Evolutionary conservation across 1,140 invertebrate species (phyloP).

Genomic region (Philotrypesis tridentata): DNA sequence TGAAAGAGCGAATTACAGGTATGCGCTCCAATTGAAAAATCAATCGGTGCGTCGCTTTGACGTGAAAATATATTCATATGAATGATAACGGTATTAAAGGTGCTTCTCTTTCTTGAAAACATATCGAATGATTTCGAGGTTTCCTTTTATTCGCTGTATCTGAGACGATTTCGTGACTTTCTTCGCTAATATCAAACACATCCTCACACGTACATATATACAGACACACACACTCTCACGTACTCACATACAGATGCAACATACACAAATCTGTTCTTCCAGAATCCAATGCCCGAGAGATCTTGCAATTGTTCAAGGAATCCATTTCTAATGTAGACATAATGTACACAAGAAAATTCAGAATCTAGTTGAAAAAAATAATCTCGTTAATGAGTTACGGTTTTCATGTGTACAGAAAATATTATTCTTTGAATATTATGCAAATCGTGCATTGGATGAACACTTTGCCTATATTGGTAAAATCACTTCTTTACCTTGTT

Average conservation of each 20-base stretch:
- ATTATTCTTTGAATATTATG: neutral
- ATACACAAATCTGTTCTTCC: constrained; percentile 71
- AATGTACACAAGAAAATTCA: neutral
- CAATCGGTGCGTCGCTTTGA: neutral
- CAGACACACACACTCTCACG: constrained; percentile 44
- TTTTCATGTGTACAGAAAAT: neutral
- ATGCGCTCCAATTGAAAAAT: neutral
- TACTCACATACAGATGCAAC: constrained; percentile 57
- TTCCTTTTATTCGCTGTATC: constrained; percentile 40
- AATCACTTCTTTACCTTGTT: neutral
- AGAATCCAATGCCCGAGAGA: constrained; percentile 59
- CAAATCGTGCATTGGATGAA: neutral
- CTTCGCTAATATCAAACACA: constrained; percentile 52
- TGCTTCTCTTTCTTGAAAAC: constrained; percentile 46
- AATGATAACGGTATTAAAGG: constrained; percentile 24
- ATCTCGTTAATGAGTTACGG: neutral
- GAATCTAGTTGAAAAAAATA: neutral
- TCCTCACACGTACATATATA: too few species aligned
- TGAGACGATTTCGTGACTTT: constrained; percentile 47
- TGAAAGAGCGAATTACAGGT: neutral
- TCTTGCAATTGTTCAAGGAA: constrained; percentile 50
- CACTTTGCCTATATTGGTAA: neutral
- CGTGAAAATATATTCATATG: neutral
- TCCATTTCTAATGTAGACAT: neutral
- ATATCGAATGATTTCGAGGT: constrained; percentile 51